Base-by-base conservation (phyloP, 1,140 invertebrate genomes). In the Caerostris extrusa region DNA sequence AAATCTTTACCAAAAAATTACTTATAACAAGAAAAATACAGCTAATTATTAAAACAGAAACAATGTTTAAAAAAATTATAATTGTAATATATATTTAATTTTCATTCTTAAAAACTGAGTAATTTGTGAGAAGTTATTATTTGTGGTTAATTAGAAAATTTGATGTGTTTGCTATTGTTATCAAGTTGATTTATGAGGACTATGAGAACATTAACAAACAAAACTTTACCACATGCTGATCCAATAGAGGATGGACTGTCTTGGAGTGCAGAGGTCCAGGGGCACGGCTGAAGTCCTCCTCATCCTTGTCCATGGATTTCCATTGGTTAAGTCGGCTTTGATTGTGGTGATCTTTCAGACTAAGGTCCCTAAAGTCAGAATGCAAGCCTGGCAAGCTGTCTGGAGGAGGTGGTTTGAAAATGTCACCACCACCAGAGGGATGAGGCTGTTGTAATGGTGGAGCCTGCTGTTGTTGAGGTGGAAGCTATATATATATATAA, bases 281-380 rank as follows among this genome's bases (percentile, higher is more conserved):
- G 83, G 98, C 98, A 94, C 98, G 97, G 95, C 98, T 98, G 96
- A 99, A 98, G 95, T 98, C 98, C 58, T 71, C 19, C 12, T 95
- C 94, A 95, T 99, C 98, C 95, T 98, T 98, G 95, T 98, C 96
- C 91, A 98, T 97, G 57, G 96, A 95, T 96, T 98, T 99, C 98
- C 98, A 99, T 96, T 99, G 98, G 95, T 97, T 98, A 94, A 99
- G 97, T 94, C 98, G 97, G 34, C 98, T 99, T 95, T 98, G 98
- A 60, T 60, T 81, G 56, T 93, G 91, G 82, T 34, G 55, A 96
- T 98, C 98, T 94, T 97, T 97, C 95, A 98, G 97, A 86, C 97
- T 96, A 81, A 99, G 96, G 95, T 98, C 98, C 89, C 97, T 97
- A 95, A 99, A 98, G 95, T 98, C 98, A 90, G 97, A 97, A 95